Evolutionary conservation across 2,797 vertebrate genomes (phyloP).

Genomic region (Sus cebifrons): DNA sequence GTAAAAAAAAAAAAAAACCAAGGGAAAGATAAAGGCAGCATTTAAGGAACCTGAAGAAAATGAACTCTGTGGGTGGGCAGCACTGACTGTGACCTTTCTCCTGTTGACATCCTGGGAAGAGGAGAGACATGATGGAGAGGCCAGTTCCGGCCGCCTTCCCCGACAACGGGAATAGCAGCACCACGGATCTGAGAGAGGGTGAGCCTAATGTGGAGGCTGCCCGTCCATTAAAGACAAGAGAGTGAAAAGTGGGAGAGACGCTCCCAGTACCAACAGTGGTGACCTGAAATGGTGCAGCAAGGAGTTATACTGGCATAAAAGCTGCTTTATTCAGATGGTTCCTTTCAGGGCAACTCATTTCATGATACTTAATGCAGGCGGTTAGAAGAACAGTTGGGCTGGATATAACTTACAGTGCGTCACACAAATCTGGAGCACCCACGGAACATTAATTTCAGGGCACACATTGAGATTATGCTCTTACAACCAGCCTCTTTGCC

Average conservation of each 20-base stretch:
- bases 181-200: not conserved
- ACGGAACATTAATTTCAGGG: slow-evolving; percentile 77
- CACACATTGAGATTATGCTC: slow-evolving; percentile 29
- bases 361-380: slow-evolving; percentile 53
- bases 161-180: not conserved
- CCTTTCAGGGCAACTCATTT: slow-evolving; percentile 72
- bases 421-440: slow-evolving; percentile 69
- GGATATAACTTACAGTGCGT: slow-evolving; percentile 57
- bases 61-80: slow-evolving; percentile 23
- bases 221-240: not conserved
- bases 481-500: slow-evolving; percentile 75
- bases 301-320: slow-evolving; percentile 32
- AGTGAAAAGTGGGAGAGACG: slow-evolving; percentile 29
- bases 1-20: slow-evolving; percentile 20
- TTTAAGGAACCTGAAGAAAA: slow-evolving; percentile 64
- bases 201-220: not conserved
- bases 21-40: slow-evolving; percentile 48
- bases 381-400: slow-evolving; percentile 68
- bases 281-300: slow-evolving; percentile 46
- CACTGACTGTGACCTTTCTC: slow-evolving; percentile 29
- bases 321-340: slow-evolving; percentile 47
- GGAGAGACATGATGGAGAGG: not conserved
- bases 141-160: not conserved
- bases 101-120: not conserved
- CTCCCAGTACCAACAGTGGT: not conserved